A percentile compares a stretch with the other conserved stretches of the same genome.
phyloP scores from a whole-genome alignment of 1,140 invertebrate genomes.

The Tetramorium simillimum region DNA sequence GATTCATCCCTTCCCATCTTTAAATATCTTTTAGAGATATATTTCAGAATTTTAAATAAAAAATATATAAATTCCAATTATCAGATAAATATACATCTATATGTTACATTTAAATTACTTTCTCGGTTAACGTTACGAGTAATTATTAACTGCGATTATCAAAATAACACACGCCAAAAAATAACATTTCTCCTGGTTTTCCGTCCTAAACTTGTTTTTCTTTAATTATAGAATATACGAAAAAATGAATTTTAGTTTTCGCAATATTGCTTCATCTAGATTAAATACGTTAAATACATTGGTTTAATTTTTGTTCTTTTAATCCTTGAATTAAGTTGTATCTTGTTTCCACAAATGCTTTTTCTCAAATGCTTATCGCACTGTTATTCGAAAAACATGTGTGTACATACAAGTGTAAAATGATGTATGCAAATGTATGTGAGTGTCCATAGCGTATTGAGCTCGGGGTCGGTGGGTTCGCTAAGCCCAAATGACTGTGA shows the following conservation, averaged over 20 bases:
- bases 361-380: neutral
- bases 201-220: neutral
- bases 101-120: neutral
- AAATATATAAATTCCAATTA: neutral
- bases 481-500: neutral
- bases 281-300: neutral
- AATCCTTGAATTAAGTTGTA: neutral
- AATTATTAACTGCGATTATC: conserved; percentile 24
- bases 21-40: neutral
- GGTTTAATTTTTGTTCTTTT: neutral
- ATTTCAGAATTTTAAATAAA: neutral
- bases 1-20: neutral
- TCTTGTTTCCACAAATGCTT: neutral
- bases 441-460: neutral
- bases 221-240: neutral
- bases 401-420: neutral
- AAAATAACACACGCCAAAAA: neutral
- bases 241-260: neutral
- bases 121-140: neutral
- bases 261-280: neutral
- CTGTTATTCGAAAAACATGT: neutral
- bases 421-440: neutral
- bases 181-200: neutral
- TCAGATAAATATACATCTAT: neutral
- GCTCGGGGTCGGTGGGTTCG: neutral